Percentiles rank a stretch among this genome's conserved stretches.
phyloP scores from a whole-genome alignment of 1,140 invertebrate genomes.

The Heliothis subflexa region DNA sequence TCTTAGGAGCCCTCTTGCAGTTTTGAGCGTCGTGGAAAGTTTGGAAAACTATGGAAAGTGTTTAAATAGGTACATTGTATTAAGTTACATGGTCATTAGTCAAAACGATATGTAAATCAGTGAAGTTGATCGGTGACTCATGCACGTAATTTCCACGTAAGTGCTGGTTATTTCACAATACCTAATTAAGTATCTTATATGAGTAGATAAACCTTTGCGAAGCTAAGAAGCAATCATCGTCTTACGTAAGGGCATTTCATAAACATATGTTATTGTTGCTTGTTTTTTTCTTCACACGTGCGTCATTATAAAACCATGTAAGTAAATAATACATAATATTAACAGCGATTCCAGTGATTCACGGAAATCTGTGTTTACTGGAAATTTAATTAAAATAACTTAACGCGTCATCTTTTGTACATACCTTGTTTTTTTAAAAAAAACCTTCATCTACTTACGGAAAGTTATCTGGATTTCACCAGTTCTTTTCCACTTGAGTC shows the following conservation, averaged over 20 bases:
- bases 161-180: constrained; percentile 23
- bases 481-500: neutral
- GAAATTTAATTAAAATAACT: neutral
- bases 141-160: constrained; percentile 15
- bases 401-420: neutral
- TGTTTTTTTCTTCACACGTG: neutral
- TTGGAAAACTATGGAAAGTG: neutral
- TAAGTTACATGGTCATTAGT: constrained; percentile 3
- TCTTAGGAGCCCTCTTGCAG: neutral
- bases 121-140: constrained; percentile 21
- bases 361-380: neutral
- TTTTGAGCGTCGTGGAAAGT: neutral
- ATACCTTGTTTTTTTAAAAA: no score
- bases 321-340: neutral
- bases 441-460: neutral
- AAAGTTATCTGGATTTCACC: neutral
- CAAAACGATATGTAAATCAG: constrained; percentile 15
- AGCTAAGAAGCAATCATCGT: neutral
- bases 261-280: neutral
- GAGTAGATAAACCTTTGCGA: neutral
- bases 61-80: neutral
- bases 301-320: neutral
- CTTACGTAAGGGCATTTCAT: neutral
- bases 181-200: neutral
- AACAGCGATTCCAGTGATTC: neutral